Evolutionary conservation across 2,113 vertebrate genomes (phyloP).

Genomic region (Austrofundulus limnaeus): DNA sequence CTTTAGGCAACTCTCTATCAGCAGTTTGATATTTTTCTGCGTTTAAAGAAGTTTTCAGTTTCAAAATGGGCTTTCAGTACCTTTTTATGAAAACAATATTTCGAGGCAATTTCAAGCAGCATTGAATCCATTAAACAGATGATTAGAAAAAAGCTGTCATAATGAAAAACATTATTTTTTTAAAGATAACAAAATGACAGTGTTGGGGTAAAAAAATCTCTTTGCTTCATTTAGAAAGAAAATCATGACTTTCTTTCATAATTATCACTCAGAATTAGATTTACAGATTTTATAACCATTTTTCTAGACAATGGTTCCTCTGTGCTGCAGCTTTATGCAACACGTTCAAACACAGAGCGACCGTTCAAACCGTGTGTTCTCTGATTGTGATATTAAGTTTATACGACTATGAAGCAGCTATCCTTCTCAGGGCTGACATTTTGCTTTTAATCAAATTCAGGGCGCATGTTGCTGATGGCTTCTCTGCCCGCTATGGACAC

Average conservation of each 20-base stretch:
- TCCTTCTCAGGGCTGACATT: constrained; percentile 11
- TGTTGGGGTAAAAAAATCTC: neutral
- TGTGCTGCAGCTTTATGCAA: constrained; percentile 53
- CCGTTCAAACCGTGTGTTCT: constrained; percentile 13
- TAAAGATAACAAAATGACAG: neutral
- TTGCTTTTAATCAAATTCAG: constrained; percentile 28
- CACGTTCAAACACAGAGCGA: constrained; percentile 39
- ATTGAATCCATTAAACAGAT: neutral
- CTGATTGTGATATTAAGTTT: constrained; percentile 16
- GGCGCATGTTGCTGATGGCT: constrained; percentile 41
- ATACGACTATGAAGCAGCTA: neutral
- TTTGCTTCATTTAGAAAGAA: neutral
- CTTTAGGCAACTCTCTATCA: neutral
- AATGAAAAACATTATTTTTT: neutral
- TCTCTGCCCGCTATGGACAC: constrained; percentile 62
- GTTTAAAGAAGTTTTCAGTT: neutral
- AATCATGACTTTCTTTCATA: constrained; percentile 22
- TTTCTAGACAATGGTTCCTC: constrained; percentile 28
- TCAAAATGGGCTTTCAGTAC: neutral
- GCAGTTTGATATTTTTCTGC: neutral
- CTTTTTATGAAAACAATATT: neutral
- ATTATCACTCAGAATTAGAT: constrained; percentile 41
- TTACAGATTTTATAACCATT: constrained; percentile 49
- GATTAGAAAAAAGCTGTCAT: neutral
- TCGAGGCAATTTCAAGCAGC: neutral